These are phyloP conservation scores for Lacerta bilineata DNA, from an alignment of 2,797 vertebrate species.

Conservation along the genomic window DNA sequence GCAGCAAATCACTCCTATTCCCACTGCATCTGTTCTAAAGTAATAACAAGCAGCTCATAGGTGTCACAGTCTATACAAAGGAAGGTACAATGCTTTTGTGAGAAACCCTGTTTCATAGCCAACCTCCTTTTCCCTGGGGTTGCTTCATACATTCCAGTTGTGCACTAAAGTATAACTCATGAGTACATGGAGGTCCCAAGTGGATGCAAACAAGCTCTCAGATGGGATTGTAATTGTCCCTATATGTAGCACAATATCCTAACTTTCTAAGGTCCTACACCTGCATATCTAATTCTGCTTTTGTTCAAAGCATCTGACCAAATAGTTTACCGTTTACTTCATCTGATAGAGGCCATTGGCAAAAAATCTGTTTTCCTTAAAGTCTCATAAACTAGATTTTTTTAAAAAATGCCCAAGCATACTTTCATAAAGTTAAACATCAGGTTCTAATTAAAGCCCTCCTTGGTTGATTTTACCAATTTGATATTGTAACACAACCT, in stretches of 20 bases:
- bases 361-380: constrained; percentile 58
- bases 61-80: background rate
- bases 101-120: background rate
- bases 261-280: constrained; percentile 37
- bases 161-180: background rate
- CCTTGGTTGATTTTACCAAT: constrained; percentile 65
- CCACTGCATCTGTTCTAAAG: background rate
- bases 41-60: background rate
- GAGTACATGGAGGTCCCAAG: background rate
- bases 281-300: constrained; percentile 47
- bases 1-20: background rate
- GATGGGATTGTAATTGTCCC: background rate
- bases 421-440: constrained; percentile 66
- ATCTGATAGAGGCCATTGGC: constrained; percentile 43
- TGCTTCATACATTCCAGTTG: background rate
- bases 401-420: constrained; percentile 43
- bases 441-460: constrained; percentile 76
- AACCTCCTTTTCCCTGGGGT: background rate
- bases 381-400: constrained; percentile 58
- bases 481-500: constrained; percentile 72
- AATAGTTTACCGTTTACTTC: constrained; percentile 55
- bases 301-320: constrained; percentile 10
- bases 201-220: background rate
- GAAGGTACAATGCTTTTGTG: background rate
- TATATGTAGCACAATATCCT: background rate